phyloP scores from a whole-genome alignment of 2,113 vertebrate species.

The Cichladusa arquata region DNA sequence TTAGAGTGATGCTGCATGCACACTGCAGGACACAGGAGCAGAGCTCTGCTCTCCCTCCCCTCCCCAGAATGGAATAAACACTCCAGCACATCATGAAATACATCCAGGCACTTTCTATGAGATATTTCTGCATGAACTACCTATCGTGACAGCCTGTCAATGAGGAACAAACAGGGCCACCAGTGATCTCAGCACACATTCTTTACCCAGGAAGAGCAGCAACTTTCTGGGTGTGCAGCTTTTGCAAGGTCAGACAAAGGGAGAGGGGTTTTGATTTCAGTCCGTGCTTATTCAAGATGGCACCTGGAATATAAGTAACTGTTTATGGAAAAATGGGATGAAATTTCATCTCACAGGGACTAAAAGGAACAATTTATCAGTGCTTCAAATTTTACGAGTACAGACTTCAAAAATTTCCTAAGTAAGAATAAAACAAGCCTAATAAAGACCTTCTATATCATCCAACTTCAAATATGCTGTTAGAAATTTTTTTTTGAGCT shows the following conservation, averaged over 20 bases:
- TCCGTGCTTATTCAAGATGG: background rate
- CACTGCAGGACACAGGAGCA: background rate
- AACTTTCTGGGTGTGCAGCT: background rate
- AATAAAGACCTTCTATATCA: background rate
- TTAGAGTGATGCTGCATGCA: background rate
- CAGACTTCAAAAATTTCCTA: background rate
- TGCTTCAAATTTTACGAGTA: background rate
- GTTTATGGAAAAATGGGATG: background rate
- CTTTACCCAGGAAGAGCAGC: background rate
- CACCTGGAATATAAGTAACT: background rate
- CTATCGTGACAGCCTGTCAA: background rate
- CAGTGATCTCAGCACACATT: background rate
- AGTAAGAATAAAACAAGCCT: background rate
- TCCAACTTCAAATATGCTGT: background rate
- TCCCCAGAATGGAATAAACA: background rate
- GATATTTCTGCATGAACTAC: background rate
- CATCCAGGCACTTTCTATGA: background rate
- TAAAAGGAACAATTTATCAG: background rate
- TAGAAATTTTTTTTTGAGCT: background rate
- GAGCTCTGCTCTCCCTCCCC: background rate
- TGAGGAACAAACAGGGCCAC: background rate
- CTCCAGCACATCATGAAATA: background rate
- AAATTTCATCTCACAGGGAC: background rate
- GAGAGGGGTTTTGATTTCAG: conserved; percentile 3
- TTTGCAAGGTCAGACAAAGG: conserved; percentile 2